A percentile compares a stretch with the other conserved stretches of the same genome.
These are phyloP conservation scores for Dasyornis broadbenti DNA, from an alignment of 2,113 vertebrate genomes.

Conservation along the genomic window DNA sequence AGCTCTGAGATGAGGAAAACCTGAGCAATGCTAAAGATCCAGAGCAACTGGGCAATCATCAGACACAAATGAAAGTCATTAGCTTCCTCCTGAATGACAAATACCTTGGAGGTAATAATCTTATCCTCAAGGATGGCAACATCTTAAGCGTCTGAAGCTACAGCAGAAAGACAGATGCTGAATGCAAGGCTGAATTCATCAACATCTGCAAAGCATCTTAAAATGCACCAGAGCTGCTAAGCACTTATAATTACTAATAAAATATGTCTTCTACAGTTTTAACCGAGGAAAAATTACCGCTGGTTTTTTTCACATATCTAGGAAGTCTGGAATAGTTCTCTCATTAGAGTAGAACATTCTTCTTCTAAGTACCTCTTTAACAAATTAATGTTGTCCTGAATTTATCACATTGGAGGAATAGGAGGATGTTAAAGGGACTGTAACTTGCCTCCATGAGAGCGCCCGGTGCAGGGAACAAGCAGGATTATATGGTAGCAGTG, in stretches of 20 bases:
- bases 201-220: background rate
- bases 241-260: background rate
- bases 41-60: background rate
- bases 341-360: background rate
- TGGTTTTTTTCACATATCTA: background rate
- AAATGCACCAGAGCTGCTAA: background rate
- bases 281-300: background rate
- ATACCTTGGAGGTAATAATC: background rate
- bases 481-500: background rate
- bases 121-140: background rate
- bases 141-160: background rate
- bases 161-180: background rate
- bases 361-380: background rate
- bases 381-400: background rate
- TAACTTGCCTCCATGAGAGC: background rate
- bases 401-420: background rate
- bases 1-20: background rate
- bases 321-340: background rate
- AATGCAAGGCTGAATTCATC: background rate
- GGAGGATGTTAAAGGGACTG: background rate
- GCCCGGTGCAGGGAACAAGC: background rate
- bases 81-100: constrained; percentile 4
- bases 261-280: background rate
- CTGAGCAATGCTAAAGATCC: background rate
- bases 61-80: constrained; percentile 20